These are phyloP conservation scores for Galagoides demidoff DNA, from an alignment of 2,797 vertebrate species.

Conservation along the genomic window DNA sequence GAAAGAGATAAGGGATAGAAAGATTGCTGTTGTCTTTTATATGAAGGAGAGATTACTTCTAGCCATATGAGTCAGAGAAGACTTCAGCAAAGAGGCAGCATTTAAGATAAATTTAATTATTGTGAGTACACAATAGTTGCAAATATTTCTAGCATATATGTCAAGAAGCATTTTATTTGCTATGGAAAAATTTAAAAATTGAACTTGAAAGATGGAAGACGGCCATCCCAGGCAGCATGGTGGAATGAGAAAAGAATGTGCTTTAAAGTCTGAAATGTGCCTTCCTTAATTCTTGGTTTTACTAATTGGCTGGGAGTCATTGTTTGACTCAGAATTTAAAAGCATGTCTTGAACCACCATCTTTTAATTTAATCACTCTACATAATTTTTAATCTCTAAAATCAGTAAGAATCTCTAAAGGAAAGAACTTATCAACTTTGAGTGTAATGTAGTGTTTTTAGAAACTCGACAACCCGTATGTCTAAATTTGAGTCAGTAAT, in stretches of 20 bases:
- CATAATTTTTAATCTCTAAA: neutral
- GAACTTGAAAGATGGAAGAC: neutral
- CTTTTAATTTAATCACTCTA: neutral
- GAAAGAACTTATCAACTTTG: neutral
- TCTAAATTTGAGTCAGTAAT: conserved; percentile 36
- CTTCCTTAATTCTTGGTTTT: neutral
- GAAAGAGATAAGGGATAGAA: neutral
- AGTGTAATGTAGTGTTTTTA: conserved; percentile 17
- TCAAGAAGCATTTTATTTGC: neutral
- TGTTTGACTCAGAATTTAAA: conserved; percentile 43
- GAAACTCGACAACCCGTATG: neutral
- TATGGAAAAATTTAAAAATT: neutral
- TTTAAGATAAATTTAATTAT: neutral
- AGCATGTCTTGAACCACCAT: neutral
- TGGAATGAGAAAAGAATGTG: neutral
- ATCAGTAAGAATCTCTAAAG: neutral
- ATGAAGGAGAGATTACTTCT: neutral
- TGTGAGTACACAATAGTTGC: neutral
- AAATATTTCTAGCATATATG: neutral
- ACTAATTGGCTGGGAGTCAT: neutral
- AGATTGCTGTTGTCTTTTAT: neutral
- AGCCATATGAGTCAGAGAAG: neutral
- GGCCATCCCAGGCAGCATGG: neutral
- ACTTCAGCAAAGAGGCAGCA: neutral
- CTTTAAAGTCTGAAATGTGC: neutral